phyloP scores from a whole-genome alignment of 2,797 vertebrate species.

The Adrianichthys oophorus region DNA sequence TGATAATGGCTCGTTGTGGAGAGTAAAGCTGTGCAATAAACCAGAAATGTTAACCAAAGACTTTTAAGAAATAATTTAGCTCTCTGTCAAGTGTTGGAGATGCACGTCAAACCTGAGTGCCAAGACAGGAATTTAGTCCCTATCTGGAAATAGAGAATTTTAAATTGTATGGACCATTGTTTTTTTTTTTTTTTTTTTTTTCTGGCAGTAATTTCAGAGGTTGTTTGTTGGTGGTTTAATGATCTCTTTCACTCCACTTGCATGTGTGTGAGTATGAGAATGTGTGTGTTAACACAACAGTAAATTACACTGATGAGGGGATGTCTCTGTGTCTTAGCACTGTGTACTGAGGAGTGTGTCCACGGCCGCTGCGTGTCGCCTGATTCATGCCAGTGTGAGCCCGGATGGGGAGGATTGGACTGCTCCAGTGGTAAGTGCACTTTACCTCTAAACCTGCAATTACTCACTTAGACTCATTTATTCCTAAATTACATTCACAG shows the following conservation, averaged over 20 bases:
- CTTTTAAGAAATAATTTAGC: slow-evolving; percentile 59
- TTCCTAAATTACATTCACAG: slow-evolving; percentile 63
- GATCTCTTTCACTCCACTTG: slow-evolving; percentile 40
- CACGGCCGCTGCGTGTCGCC: slow-evolving; percentile 96
- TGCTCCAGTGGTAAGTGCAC: slow-evolving; percentile 96
- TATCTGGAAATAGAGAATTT: slow-evolving; percentile 53
- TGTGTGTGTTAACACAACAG: slow-evolving; percentile 39
- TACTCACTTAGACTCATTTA: slow-evolving; percentile 58
- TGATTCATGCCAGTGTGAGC: slow-evolving; percentile 97
- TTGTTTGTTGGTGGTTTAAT: slow-evolving; percentile 56
- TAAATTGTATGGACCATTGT: slow-evolving; percentile 59
- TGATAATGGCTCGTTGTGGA: slow-evolving; percentile 57
- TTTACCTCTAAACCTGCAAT: slow-evolving; percentile 35
- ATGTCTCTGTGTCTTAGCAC: slow-evolving; percentile 71
- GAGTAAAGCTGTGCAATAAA: slow-evolving; percentile 62
- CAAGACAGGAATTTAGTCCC: slow-evolving; percentile 44
- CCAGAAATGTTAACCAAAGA: slow-evolving; percentile 67
- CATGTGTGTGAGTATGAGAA: slow-evolving; percentile 27
- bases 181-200: background rate
- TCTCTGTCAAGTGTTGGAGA: slow-evolving; percentile 47
- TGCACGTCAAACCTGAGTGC: slow-evolving; percentile 55
- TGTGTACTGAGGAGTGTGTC: slow-evolving; percentile 95
- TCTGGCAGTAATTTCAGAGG: slow-evolving; percentile 22
- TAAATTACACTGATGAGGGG: slow-evolving; percentile 36
- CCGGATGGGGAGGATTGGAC: slow-evolving; percentile 96